These are phyloP conservation scores for Beroe ovata DNA, from an alignment of 37 sponge, comb jelly and placozoan species.

Conservation along the genomic window DNA sequence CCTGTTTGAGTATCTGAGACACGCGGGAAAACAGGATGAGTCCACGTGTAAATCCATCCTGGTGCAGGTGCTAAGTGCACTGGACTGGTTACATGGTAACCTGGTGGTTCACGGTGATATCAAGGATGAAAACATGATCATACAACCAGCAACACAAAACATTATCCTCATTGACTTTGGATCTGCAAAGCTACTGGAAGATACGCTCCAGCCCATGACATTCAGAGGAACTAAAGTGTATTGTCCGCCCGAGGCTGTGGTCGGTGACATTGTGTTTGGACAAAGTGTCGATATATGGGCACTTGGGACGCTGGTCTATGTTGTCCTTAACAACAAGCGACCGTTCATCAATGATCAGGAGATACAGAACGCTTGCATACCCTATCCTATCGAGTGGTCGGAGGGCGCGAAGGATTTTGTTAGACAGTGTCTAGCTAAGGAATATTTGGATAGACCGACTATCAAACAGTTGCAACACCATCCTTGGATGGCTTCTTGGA, in stretches of 20 bases:
- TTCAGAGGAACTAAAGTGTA: conserved; percentile 38
- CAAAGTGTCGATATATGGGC: conserved; percentile 46
- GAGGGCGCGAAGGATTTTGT: conserved; percentile 46
- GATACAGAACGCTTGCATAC: conserved; percentile 41
- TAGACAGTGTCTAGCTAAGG: conserved; percentile 22
- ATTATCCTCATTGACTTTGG: conserved; percentile 51
- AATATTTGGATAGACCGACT: conserved; percentile 48
- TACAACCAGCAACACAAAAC: neutral
- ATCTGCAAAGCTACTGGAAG: conserved; percentile 17
- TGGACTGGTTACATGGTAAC: conserved; percentile 61
- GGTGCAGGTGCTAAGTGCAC: conserved; percentile 13
- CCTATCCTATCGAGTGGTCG: conserved; percentile 21
- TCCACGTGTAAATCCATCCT: neutral
- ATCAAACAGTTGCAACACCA: conserved; percentile 12
- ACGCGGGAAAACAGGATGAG: neutral
- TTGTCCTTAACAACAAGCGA: conserved; percentile 29
- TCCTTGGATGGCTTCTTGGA: too few relatives aligned
- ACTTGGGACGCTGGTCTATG: conserved; percentile 22
- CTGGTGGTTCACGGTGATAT: conserved; percentile 64
- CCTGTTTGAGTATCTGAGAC: conserved; percentile 46
- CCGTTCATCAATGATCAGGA: conserved; percentile 27
- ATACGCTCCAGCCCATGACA: neutral
- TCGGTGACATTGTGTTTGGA: neutral
- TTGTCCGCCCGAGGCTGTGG: conserved; percentile 25
- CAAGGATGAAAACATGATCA: conserved; percentile 61